These are phyloP conservation scores for Vireo griseus DNA, from an alignment of 2,797 vertebrate species.

Conservation along the genomic window DNA sequence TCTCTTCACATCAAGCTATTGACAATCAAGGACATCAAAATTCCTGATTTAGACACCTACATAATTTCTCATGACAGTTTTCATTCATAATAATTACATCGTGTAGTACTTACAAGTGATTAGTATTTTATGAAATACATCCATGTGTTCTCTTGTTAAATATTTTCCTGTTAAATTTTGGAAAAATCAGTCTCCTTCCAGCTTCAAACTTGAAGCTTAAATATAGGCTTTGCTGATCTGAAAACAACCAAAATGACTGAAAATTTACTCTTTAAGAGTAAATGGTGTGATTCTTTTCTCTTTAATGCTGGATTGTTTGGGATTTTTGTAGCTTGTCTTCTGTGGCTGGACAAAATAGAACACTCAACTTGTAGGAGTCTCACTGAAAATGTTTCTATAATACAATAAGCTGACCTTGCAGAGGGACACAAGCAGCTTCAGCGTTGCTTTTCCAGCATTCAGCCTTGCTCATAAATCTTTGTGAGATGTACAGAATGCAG, in stretches of 20 bases:
- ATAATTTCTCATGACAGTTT: background rate
- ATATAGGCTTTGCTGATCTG: background rate
- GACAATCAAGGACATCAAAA: background rate
- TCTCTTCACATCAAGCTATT: background rate
- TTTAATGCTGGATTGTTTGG: background rate
- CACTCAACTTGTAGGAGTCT: background rate
- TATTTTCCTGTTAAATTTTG: background rate
- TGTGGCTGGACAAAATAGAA: background rate
- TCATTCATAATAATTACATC: background rate
- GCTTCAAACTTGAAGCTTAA: background rate
- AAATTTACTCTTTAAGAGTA: background rate
- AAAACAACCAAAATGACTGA: background rate
- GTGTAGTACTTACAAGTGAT: background rate
- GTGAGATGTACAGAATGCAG: slow-evolving; percentile 37
- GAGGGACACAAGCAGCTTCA: background rate
- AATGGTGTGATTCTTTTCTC: background rate
- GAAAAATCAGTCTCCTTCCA: background rate
- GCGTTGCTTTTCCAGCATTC: slow-evolving; percentile 1
- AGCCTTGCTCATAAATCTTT: slow-evolving; percentile 42
- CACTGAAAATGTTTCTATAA: background rate
- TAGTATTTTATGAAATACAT: background rate
- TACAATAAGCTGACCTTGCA: slow-evolving; percentile 33
- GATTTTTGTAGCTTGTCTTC: background rate
- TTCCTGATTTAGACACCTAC: background rate
- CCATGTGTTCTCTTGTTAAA: background rate